Evolutionary conservation across 1,140 invertebrate species (phyloP).

Genomic region (Vollenhovia emeryi): DNA sequence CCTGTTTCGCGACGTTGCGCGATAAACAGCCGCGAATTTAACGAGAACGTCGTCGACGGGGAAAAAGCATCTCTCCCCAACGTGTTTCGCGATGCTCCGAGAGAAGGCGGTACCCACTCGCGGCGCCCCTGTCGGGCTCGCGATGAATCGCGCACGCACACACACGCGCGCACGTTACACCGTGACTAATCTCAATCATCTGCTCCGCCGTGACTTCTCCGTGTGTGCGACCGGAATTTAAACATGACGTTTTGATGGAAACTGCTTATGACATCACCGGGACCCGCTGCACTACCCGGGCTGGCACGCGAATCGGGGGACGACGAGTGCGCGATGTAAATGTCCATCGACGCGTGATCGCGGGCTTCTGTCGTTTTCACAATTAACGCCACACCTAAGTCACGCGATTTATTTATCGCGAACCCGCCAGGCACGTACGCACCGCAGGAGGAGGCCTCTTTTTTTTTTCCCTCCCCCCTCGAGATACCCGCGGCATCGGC

Average conservation of each 20-base stretch:
- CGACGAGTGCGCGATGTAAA: conserved; percentile 4
- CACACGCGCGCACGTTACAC: neutral
- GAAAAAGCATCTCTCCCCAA: neutral
- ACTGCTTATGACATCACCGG: conserved; percentile 26
- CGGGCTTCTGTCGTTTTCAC: conserved; percentile 15
- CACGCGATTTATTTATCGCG: conserved; percentile 39
- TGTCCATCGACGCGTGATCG: neutral
- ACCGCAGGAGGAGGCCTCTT: neutral
- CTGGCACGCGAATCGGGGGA: conserved; percentile 28
- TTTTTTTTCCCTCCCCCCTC: too few species aligned
- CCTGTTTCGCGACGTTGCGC: neutral
- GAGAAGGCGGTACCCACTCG: conserved; percentile 9
- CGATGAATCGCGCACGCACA: conserved; percentile 18
- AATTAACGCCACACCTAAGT: conserved; percentile 53
- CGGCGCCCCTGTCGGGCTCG: neutral
- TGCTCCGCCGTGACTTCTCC: conserved; percentile 11
- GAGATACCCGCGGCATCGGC: neutral
- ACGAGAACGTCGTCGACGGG: neutral
- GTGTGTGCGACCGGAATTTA: conserved; percentile 47
- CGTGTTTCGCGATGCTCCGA: conserved; percentile 13
- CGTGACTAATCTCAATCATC: conserved; percentile 30
- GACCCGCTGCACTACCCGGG: neutral
- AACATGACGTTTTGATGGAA: conserved; percentile 46
- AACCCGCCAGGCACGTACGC: neutral
- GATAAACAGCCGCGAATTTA: neutral